Conservation (phyloP, 2,113 vertebrate genomes). For the Otus sunia region DNA sequence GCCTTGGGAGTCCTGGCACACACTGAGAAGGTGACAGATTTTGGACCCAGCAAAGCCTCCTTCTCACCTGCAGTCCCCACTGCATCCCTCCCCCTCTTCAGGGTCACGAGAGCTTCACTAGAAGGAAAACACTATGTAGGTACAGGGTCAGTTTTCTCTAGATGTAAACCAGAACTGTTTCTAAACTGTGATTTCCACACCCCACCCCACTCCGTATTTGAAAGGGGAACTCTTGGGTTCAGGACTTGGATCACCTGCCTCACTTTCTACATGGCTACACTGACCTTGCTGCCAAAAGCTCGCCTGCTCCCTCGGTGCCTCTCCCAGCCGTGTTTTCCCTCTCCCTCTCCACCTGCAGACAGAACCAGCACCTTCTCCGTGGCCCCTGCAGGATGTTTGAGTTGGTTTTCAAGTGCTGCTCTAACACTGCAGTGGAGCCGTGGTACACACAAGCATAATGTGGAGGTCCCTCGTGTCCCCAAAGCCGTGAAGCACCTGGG, state of each 20-base stretch:
- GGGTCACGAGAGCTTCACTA: neutral
- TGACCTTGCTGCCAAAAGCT: neutral
- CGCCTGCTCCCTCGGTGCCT: neutral
- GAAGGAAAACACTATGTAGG: neutral
- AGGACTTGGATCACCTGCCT: neutral
- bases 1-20: neutral
- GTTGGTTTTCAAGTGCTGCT: neutral
- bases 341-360: neutral
- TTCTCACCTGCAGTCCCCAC: neutral
- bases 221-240: neutral
- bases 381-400: neutral
- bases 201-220: neutral
- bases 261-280: neutral
- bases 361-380: neutral
- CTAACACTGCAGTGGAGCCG: neutral
- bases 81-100: neutral
- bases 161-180: neutral
- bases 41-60: neutral
- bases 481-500: neutral
- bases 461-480: neutral
- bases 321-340: neutral
- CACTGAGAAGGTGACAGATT: neutral
- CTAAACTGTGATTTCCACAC: neutral
- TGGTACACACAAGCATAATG: rapidly evolving
- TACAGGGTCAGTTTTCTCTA: neutral